Base-by-base conservation (phyloP, 2,797 vertebrate species). In the Pseudomugil gertrudae region DNA sequence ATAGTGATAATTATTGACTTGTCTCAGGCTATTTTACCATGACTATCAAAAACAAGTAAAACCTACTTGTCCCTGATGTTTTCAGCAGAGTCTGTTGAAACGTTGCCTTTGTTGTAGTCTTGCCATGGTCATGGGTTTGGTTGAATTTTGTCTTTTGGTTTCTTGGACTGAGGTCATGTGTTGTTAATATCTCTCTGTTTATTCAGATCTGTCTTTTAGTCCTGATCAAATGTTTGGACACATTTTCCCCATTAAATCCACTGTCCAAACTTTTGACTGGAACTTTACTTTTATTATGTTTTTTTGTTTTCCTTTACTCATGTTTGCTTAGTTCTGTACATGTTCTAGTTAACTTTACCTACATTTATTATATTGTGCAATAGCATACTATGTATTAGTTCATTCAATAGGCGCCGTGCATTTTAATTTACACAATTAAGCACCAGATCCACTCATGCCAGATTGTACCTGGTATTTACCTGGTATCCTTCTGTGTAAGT, bases 1-100 rank as follows among this genome's bases (percentile, higher is more conserved):
- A 70, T 32, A 55, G 32, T 48, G 21, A 48, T n/a, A 61, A 36
- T 53, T 74, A 61, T 57, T 63, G 57, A 66, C 30, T 60, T 61
- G 11, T 48, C 51, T 23, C 15, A 13, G 23, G 26, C 15, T 48
- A 30, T 51, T 52, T 53, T 17, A 10, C 24, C 29, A 19, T 52
- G 29, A 19, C 21, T 21, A 30, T 51, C 3, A 45, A 4, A 40
- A 35, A 35, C 8, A 50, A 23, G 33, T 11, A 33, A 24, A 38
- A 19, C 23, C 38, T 29, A n/a, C 52, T n/a, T 19, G 2, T 47
- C 5, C 33, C 57, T 15, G 45, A 35, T 19, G 15, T 55, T 52
- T 48, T 27, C 11, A 69, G 29, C 59, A 17, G 2, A 72, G 61
- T 27, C 23, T 74, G 21, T n/a, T 27, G 0, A 51, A 63, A 51